phyloP scores from a whole-genome alignment of 35 echinoderm and acorn worm genomes.

The Ptychodera flava region DNA sequence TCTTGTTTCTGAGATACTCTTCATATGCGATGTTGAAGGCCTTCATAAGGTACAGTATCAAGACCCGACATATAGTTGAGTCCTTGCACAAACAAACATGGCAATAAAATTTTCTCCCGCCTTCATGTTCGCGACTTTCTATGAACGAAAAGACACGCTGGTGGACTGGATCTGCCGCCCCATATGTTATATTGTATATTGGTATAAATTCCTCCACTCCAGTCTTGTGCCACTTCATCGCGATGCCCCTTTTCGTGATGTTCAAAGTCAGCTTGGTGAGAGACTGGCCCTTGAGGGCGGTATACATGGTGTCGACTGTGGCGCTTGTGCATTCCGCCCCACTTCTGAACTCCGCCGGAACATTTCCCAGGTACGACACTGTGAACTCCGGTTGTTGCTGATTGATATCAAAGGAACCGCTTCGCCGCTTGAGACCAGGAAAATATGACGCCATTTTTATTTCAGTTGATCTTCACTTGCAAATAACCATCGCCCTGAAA shows the following conservation, averaged over 20 bases:
- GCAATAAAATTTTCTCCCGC: constrained; percentile 36
- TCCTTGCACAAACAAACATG: constrained; percentile 57
- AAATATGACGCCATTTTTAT: not conserved
- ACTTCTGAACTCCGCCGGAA: not conserved
- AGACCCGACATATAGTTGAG: constrained; percentile 42
- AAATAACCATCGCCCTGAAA: too few species aligned
- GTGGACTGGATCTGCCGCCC: constrained; percentile 60
- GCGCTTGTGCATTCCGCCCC: not conserved
- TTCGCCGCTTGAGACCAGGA: not conserved
- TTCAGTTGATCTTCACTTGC: too few species aligned
- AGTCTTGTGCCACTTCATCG: not conserved
- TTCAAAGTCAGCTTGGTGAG: not conserved
- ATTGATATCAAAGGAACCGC: not conserved
- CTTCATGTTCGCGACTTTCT: constrained; percentile 44
- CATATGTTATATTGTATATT: constrained; percentile 83
- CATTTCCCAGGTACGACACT: not conserved
- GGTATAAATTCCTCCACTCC: constrained; percentile 72
- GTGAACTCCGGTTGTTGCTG: not conserved
- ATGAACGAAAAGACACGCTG: constrained; percentile 82
- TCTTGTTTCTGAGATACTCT: constrained; percentile 40
- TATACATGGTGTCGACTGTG: not conserved
- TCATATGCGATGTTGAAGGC: constrained; percentile 78
- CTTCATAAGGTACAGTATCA: constrained; percentile 76
- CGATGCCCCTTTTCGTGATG: not conserved
- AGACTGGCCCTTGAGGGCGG: not conserved